These are phyloP conservation scores for Sylvia borin DNA, from an alignment of 2,797 vertebrate species.

Conservation along the genomic window DNA sequence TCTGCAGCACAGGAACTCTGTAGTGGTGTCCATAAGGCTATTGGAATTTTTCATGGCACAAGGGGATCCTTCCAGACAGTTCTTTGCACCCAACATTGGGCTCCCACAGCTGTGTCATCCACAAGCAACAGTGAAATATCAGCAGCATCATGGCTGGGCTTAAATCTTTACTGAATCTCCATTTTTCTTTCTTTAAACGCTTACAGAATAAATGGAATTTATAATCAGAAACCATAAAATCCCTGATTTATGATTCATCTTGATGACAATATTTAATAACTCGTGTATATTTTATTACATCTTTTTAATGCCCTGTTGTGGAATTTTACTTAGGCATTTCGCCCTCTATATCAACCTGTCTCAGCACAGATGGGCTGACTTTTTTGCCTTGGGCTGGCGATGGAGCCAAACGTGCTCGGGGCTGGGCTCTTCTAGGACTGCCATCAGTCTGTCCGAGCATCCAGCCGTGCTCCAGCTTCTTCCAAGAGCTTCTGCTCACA, in stretches of 20 bases:
- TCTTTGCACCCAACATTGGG: neutral
- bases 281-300: constrained; percentile 72
- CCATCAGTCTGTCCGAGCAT: neutral
- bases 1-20: neutral
- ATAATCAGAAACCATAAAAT: constrained; percentile 76
- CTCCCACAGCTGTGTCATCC: neutral
- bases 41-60: neutral
- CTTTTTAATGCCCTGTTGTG: constrained; percentile 70
- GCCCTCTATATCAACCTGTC: constrained; percentile 57
- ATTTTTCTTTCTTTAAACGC: constrained; percentile 76
- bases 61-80: neutral
- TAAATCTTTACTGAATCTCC: constrained; percentile 62
- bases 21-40: neutral
- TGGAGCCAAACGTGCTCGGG: neutral
- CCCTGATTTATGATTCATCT: constrained; percentile 75
- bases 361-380: constrained; percentile 18
- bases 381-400: neutral
- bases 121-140: constrained; percentile 53
- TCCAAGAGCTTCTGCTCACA: neutral
- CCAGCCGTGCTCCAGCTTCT: neutral
- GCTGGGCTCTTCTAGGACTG: neutral
- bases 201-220: constrained; percentile 77
- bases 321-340: constrained; percentile 66
- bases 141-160: constrained; percentile 21
- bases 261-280: constrained; percentile 78